Evolutionary conservation across 2,797 vertebrate species (phyloP).

Genomic region (Austrolebias charrua): DNA sequence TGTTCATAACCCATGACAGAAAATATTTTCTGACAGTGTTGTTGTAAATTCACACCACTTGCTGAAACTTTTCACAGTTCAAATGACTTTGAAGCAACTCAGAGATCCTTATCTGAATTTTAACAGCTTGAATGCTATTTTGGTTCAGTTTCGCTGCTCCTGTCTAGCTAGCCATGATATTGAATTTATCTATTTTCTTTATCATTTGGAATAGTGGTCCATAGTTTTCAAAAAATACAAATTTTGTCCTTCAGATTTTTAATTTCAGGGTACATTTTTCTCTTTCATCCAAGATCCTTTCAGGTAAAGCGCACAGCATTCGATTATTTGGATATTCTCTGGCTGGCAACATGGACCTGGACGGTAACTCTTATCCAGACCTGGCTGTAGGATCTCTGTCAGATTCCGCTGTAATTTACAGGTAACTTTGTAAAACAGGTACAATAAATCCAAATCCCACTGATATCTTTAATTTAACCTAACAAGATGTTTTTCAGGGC

Average conservation of each 20-base stretch:
- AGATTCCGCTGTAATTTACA: conserved; percentile 90
- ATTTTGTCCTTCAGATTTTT: background rate
- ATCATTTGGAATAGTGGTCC: background rate
- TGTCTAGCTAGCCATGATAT: too few relatives aligned
- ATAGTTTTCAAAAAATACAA: background rate
- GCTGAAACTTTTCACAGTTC: too few relatives aligned
- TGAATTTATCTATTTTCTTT: background rate
- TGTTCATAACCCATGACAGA: too few relatives aligned
- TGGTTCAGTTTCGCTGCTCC: too few relatives aligned
- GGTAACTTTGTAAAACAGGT: conserved; percentile 70
- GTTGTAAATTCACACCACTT: too few relatives aligned
- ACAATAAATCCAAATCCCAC: conserved; percentile 6
- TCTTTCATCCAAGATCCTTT: conserved; percentile 81
- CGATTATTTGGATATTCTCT: conserved; percentile 93
- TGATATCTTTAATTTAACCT: conserved; percentile 16
- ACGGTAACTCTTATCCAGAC: conserved; percentile 94
- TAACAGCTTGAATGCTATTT: too few relatives aligned
- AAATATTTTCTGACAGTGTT: too few relatives aligned
- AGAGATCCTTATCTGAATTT: background rate
- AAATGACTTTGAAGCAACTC: background rate
- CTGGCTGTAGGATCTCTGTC: conserved; percentile 93
- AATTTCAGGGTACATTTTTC: background rate
- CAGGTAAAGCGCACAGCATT: conserved; percentile 80
- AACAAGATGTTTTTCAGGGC: conserved; percentile 75
- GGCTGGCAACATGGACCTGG: conserved; percentile 96